phyloP scores from a whole-genome alignment of 2,888 invertebrate genomes.

The Mesoligia furuncula region DNA sequence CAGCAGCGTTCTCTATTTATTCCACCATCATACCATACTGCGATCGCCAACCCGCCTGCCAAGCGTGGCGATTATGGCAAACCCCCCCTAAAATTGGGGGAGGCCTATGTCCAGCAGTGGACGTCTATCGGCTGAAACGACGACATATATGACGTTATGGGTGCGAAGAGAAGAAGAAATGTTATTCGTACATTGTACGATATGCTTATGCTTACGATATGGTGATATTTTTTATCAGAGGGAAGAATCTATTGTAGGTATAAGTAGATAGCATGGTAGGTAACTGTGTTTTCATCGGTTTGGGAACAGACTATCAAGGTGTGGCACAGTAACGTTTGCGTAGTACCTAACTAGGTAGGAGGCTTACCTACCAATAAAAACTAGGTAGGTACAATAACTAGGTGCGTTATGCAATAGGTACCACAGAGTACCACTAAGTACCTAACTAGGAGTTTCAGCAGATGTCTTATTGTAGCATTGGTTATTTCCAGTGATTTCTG shows the following conservation, averaged over 20 bases:
- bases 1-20: too few species aligned
- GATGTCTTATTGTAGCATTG: neutral
- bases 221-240: neutral
- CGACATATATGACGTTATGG: constrained; percentile 6
- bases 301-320: neutral
- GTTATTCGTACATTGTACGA: neutral
- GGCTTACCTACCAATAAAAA: neutral
- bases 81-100: too few species aligned
- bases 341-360: neutral
- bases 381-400: too few species aligned
- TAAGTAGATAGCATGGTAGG: neutral
- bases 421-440: neutral
- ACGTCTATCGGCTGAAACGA: too few species aligned
- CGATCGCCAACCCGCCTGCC: too few species aligned
- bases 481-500: constrained; percentile 1
- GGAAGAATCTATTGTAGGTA: neutral
- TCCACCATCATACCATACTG: too few species aligned
- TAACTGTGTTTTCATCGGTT: neutral
- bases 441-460: neutral
- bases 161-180: neutral
- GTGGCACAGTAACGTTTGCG: neutral
- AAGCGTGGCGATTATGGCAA: too few species aligned
- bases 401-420: too few species aligned
- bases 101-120: too few species aligned
- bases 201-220: neutral